Percentiles rank a stretch among this genome's conserved stretches.
phyloP scores from a whole-genome alignment of 2,888 invertebrate species.

The Capitulum mitella region DNA sequence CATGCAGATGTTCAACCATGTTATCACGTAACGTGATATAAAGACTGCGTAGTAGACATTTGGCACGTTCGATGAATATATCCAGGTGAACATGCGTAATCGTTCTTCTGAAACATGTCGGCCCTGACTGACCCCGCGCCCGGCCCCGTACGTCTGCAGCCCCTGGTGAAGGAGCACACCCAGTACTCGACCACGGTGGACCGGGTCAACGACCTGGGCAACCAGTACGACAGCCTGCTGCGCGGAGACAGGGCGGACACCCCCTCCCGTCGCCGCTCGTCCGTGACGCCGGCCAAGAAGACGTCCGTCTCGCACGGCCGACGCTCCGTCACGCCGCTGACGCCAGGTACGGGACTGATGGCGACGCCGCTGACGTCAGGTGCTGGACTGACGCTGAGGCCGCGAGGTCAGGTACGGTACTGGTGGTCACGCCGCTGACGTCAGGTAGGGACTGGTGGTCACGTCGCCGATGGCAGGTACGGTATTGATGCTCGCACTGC shows the following conservation, averaged over 20 bases:
- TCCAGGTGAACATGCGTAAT: too few species aligned
- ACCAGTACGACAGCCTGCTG: conserved; percentile 71
- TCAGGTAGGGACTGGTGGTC: not conserved
- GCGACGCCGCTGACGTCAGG: not conserved
- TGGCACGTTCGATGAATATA: too few species aligned
- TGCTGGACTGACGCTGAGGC: not conserved
- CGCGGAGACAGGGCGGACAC: conserved; percentile 71
- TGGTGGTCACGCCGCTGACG: too few species aligned
- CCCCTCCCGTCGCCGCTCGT: conserved; percentile 59
- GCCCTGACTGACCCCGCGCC: too few species aligned
- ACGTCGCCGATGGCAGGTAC: not conserved
- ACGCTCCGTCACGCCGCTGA: conserved; percentile 1
- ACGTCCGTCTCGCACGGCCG: conserved; percentile 43
- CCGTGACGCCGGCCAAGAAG: conserved; percentile 75
- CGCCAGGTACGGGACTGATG: not conserved
- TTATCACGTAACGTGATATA: too few species aligned
- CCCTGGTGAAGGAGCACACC: conserved; percentile 78
- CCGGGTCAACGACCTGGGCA: conserved; percentile 82
- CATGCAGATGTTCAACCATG: too few species aligned
- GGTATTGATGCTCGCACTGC: not conserved
- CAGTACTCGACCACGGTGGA: conserved; percentile 79
- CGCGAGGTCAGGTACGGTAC: not conserved
- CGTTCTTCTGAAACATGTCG: too few species aligned
- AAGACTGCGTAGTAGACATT: too few species aligned
- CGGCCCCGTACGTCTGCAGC: conserved; percentile 50